Evolutionary conservation across 2,113 vertebrate genomes (phyloP), one percentile per base, ranked within the genome.

Genomic region (Tinamus guttatus): DNA sequence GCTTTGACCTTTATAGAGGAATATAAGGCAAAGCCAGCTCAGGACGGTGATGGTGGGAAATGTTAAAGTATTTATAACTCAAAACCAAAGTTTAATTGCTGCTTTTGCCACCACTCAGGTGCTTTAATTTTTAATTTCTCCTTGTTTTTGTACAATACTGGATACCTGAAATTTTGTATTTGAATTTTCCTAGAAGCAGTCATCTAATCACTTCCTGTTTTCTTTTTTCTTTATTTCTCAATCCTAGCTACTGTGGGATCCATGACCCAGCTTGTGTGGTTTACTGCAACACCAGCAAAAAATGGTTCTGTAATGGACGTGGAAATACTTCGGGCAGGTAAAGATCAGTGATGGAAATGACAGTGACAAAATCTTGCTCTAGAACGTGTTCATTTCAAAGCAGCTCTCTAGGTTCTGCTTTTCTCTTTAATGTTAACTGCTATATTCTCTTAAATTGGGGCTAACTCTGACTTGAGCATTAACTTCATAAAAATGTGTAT

Each of bases 231-330:
- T 80, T 41, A 43, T 19, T 74, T 85, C 94, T 89, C 32, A 52
- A 81, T 95, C 97, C 65, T 94, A 99, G 99, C 95, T 99, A 99
- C 97, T 99, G 99, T 81, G 99, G 99, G 20, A 99, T 99, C 94
- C 99, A 99, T 17, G 99, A 99, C 95, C 99, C 99, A 80, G 99
- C 99, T 2, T 99, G 99, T 84, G 99, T 99, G 85, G 99, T 99
- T 75, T 99, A 99, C 97, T 99, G 99, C 94, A 99, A 99, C 93
- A 99, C 99, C 96, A 99, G 99, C 98, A 99, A 99, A 95, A 99
- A 99, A 96, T 99, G 99, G 99, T 99, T 99, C 98, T 99, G 99
- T 85, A 99, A 99, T 1, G 99, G 99, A 13, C 99, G 99, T 94
- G 99, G 99, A 1, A 99, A 99, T 94, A 99, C 99, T 70, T 99